Conservation (phyloP, 2,888 invertebrate genomes). For the Iselma pallidipennis region DNA sequence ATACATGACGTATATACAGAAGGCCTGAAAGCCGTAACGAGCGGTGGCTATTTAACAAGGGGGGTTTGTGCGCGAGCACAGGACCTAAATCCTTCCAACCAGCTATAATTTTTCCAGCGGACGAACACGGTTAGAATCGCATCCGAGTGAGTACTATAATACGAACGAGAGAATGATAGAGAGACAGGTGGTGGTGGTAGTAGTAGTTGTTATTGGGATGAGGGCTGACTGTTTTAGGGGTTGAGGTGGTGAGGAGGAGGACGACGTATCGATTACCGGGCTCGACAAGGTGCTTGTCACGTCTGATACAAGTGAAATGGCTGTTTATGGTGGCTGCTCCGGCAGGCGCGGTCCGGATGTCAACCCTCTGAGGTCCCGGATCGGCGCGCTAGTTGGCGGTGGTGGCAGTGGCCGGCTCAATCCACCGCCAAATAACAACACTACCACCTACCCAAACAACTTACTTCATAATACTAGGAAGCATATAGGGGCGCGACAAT, state of each 20-base stretch:
- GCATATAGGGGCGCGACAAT: slow-evolving; percentile 10
- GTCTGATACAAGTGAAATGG: slow-evolving; percentile 56
- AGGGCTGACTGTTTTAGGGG: slow-evolving; percentile 10
- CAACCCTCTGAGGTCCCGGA: slow-evolving; percentile 27
- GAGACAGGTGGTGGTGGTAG: slow-evolving; percentile 10
- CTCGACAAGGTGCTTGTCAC: slow-evolving; percentile 57
- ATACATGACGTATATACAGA: neutral
- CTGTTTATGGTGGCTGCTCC: slow-evolving; percentile 53
- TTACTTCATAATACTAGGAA: slow-evolving; percentile 21
- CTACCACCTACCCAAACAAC: slow-evolving; percentile 15
- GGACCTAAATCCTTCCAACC: slow-evolving; percentile 41
- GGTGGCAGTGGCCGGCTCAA: slow-evolving; percentile 1
- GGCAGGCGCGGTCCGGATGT: slow-evolving; percentile 40
- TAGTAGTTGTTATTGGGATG: slow-evolving; percentile 12
- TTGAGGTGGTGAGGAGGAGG: slow-evolving; percentile 25
- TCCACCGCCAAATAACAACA: neutral
- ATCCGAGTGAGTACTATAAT: slow-evolving; percentile 42
- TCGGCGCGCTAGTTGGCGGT: slow-evolving; percentile 5
- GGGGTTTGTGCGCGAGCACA: slow-evolving; percentile 19
- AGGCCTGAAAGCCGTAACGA: neutral
- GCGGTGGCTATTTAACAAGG: slow-evolving; percentile 19
- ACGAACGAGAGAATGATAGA: slow-evolving; percentile 22
- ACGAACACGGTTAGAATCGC: slow-evolving; percentile 42
- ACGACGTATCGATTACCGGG: slow-evolving; percentile 53
- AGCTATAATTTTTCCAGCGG: slow-evolving; percentile 48